Conservation (phyloP, 2,797 vertebrate genomes). For the Phataginus tetradactyla region DNA sequence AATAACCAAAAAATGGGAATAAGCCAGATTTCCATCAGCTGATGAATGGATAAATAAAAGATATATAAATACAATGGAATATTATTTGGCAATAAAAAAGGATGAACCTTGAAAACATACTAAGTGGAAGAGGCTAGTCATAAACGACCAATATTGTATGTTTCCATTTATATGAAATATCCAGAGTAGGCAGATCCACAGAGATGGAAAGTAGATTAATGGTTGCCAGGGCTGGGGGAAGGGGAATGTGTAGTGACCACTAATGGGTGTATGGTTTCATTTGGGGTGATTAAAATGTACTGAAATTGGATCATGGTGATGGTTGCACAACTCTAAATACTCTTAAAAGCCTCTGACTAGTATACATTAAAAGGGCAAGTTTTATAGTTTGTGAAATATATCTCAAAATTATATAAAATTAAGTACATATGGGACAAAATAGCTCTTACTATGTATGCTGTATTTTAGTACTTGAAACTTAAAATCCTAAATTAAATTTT, state of each 20-base stretch:
- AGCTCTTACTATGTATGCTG: not conserved
- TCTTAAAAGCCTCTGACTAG: not conserved
- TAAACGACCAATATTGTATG: not conserved
- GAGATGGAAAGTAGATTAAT: not conserved
- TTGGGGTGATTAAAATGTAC: not conserved
- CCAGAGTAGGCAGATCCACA: not conserved
- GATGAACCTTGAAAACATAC: constrained; percentile 15
- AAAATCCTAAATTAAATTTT: constrained; percentile 45
- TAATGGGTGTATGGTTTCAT: not conserved
- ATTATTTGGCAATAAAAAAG: not conserved
- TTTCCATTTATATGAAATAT: constrained; percentile 1
- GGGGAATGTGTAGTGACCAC: not conserved
- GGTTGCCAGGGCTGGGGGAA: not conserved
- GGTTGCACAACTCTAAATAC: not conserved
- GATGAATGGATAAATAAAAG: constrained; percentile 17
- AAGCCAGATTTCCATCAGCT: not conserved
- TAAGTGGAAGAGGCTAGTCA: constrained; percentile 16
- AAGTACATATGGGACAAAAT: constrained; percentile 27
- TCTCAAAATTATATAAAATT: constrained; percentile 39
- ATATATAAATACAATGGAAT: not conserved
- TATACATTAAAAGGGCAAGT: not conserved
- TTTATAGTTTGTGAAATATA: constrained; percentile 46
- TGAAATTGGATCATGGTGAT: not conserved
- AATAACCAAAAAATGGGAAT: not conserved
- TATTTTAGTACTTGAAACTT: constrained; percentile 38